Percentiles rank a stretch among this genome's conserved stretches.
These are phyloP conservation scores for Microtus pennsylvanicus DNA, from an alignment of 2,113 vertebrate species.

Conservation along the genomic window DNA sequence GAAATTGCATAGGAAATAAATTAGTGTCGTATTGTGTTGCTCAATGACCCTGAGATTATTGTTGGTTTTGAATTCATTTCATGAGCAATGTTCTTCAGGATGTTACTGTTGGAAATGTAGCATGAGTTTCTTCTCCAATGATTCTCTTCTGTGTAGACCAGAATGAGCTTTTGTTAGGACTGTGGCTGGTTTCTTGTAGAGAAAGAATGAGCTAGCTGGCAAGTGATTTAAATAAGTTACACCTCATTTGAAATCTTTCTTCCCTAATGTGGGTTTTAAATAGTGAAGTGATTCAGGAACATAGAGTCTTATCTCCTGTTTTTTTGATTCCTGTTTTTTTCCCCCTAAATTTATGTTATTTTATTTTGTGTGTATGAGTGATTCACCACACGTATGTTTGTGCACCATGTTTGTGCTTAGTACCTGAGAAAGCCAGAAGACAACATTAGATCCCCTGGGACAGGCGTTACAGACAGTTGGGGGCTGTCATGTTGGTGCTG, in stretches of 20 bases:
- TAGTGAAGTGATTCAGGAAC: slow-evolving; percentile 26
- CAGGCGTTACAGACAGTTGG: background rate
- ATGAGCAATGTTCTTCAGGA: background rate
- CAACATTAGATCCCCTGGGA: background rate
- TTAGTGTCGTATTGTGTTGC: background rate
- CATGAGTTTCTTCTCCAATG: background rate
- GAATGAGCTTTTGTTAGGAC: background rate
- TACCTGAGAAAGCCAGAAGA: background rate
- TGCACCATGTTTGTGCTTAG: background rate
- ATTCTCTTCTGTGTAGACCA: slow-evolving; percentile 11
- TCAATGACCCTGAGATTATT: background rate
- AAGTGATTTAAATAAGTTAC: background rate
- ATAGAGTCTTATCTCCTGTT: background rate
- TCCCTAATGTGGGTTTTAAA: background rate
- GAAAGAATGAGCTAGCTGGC: background rate
- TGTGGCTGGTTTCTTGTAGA: slow-evolving; percentile 18
- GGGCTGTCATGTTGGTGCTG: background rate
- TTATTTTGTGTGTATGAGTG: background rate
- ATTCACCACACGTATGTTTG: background rate
- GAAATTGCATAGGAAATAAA: background rate
- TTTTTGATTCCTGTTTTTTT: background rate
- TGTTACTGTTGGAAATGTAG: background rate
- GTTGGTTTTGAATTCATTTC: background rate
- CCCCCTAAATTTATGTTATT: background rate
- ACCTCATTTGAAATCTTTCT: background rate